A percentile compares a stretch with the other conserved stretches of the same genome.
These are phyloP conservation scores for Ceuthmochares aereus DNA, from an alignment of 2,113 vertebrate species.

Conservation along the genomic window DNA sequence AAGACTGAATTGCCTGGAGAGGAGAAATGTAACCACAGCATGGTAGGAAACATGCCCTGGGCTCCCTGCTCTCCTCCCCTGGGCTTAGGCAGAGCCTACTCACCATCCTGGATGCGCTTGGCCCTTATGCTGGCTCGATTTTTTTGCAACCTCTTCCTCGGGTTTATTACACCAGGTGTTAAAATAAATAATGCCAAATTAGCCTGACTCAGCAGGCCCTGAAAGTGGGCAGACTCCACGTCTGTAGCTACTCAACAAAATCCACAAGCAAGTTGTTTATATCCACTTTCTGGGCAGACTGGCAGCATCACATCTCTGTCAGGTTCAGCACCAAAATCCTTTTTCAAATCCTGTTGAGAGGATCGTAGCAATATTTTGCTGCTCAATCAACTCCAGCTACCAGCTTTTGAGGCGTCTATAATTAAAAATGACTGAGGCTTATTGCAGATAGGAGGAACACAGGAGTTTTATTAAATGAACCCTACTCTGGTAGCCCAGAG, in stretches of 20 bases:
- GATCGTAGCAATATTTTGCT: constrained; percentile 26
- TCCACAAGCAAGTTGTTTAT: background rate
- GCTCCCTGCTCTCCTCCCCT: accelerated
- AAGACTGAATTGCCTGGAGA: accelerated
- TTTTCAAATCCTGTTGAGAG: background rate
- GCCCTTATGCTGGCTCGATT: background rate
- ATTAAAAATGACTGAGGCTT: constrained; percentile 55
- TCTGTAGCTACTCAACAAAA: constrained; percentile 19
- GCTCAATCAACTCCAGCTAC: background rate
- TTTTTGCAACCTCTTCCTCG: background rate
- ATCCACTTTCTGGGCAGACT: background rate
- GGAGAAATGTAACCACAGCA: background rate
- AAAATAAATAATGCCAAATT: background rate
- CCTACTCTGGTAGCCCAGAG: constrained; percentile 16
- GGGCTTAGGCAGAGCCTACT: background rate
- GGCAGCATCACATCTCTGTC: background rate
- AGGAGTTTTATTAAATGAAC: constrained; percentile 47
- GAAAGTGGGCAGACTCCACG: background rate
- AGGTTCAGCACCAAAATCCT: background rate
- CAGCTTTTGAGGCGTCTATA: background rate
- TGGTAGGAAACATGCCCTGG: background rate
- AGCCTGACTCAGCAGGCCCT: background rate
- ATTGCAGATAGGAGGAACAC: constrained; percentile 15
- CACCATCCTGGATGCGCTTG: accelerated
- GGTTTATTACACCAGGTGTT: background rate